Conservation (phyloP, 1,140 invertebrate species). For the Papilio xuthus region DNA sequence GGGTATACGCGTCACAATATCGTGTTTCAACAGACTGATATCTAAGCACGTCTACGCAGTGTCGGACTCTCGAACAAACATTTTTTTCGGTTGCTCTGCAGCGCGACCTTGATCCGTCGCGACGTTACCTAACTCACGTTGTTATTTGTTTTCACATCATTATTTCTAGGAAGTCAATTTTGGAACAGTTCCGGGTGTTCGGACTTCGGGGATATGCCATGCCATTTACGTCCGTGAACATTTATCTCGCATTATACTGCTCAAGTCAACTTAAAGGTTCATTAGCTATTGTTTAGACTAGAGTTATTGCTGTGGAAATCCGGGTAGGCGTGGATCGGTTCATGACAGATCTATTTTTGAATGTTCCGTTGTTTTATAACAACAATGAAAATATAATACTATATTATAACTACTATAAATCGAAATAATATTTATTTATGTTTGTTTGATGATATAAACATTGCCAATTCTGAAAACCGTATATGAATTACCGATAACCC, state of each 20-base stretch:
- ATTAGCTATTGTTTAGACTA: constrained; percentile 21
- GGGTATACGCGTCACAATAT: not conserved
- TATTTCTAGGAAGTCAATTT: constrained; percentile 25
- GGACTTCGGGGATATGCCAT: constrained; percentile 1
- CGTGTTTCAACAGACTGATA: not conserved
- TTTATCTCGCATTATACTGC: not conserved
- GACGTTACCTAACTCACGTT: constrained; percentile 12
- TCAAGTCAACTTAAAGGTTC: not conserved
- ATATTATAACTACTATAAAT: too few species aligned
- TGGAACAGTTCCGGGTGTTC: constrained; percentile 27
- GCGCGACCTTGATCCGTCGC: constrained; percentile 30
- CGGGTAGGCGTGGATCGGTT: constrained; percentile 7
- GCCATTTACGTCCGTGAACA: not conserved
- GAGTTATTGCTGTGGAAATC: constrained; percentile 19
- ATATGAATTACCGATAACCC: too few species aligned
- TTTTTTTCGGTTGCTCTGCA: not conserved
- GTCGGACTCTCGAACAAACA: constrained; percentile 26
- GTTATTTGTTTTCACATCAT: constrained; percentile 27
- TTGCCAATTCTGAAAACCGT: too few species aligned
- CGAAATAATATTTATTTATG: not conserved
- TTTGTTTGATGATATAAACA: too few species aligned
- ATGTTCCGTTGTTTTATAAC: not conserved
- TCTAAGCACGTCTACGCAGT: not conserved
- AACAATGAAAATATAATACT: not conserved
- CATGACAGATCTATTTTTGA: not conserved